Evolutionary conservation across 2,888 invertebrate species (phyloP).

Genomic region (Cepaea hortensis): DNA sequence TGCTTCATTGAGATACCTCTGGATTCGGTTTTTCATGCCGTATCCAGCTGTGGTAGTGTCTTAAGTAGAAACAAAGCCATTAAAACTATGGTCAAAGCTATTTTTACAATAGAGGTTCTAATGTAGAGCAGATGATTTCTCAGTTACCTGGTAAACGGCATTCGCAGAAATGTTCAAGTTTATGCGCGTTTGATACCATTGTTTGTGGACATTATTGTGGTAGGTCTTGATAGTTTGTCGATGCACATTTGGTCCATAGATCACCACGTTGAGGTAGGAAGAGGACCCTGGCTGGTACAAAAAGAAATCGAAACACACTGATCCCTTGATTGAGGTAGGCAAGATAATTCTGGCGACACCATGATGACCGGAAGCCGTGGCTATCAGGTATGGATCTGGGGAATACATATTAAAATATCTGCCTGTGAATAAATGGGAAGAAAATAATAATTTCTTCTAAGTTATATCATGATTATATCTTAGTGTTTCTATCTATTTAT

Average conservation of each 20-base stretch:
- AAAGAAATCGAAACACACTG: constrained; percentile 27
- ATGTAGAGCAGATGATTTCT: neutral
- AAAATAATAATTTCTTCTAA: too few relatives aligned
- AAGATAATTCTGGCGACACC: neutral
- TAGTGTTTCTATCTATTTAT: too few relatives aligned
- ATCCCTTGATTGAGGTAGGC: neutral
- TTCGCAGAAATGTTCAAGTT: neutral
- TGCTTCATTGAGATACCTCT: too few relatives aligned
- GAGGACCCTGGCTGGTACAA: constrained; percentile 18
- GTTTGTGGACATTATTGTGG: neutral
- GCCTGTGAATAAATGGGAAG: too few relatives aligned
- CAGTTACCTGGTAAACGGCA: neutral
- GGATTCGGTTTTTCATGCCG: too few relatives aligned
- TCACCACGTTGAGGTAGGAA: neutral
- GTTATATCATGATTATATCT: too few relatives aligned
- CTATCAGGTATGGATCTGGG: neutral
- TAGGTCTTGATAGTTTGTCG: neutral
- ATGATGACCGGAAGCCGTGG: neutral
- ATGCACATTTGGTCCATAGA: neutral
- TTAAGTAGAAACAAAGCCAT: too few relatives aligned
- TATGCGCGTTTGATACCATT: neutral
- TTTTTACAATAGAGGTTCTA: too few relatives aligned
- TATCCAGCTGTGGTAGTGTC: too few relatives aligned
- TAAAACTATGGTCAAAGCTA: too few relatives aligned
- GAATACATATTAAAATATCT: neutral